phyloP scores from a whole-genome alignment of 2,113 vertebrate species.

The Amblyornis subalaris region DNA sequence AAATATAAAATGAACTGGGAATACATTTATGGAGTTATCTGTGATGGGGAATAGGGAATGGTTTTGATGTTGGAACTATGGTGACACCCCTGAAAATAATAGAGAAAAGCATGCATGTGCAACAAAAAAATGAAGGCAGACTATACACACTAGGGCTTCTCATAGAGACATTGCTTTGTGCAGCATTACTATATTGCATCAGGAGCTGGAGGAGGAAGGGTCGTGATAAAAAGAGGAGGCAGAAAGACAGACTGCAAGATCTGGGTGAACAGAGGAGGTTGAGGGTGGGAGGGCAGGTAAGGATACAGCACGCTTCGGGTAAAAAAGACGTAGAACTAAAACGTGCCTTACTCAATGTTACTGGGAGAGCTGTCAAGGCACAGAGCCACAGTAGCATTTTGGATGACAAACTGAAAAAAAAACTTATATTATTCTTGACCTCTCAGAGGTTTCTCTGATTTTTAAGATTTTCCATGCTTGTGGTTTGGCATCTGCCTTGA shows the following conservation, averaged over 20 bases:
- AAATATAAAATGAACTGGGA: background rate
- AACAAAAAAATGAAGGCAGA: background rate
- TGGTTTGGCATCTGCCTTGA: background rate
- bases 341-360: rapidly evolving
- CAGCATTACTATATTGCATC: background rate
- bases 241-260: background rate
- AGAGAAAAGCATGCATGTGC: rapidly evolving
- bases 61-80: background rate
- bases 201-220: background rate
- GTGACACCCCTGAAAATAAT: background rate
- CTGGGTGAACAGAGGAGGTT: background rate
- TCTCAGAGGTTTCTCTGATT: background rate
- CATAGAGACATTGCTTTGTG: background rate
- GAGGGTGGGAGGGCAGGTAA: background rate
- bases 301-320: background rate
- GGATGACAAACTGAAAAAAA: background rate
- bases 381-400: background rate
- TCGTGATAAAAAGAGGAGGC: background rate
- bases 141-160: background rate
- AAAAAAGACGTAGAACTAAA: background rate
- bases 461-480: background rate
- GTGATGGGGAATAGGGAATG: background rate
- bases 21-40: background rate
- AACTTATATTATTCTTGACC: background rate
- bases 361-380: background rate